Base-by-base conservation (phyloP, 2,797 vertebrate genomes). In the Agapornis canus region DNA sequence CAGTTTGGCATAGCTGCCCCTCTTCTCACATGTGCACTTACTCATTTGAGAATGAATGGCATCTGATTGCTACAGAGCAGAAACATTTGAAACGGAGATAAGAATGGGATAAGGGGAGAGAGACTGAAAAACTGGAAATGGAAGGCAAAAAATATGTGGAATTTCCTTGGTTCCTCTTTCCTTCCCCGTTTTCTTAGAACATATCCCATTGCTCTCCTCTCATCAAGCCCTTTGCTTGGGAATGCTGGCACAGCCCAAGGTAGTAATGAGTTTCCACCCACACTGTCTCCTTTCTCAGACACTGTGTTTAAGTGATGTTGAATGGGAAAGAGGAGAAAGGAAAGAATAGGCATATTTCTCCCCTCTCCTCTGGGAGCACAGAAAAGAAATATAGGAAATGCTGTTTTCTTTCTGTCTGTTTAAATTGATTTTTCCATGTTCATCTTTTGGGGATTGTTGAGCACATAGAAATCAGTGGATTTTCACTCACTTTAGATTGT, bases 81-180 rank as follows among this genome's bases (percentile, higher is more conserved):
- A 84, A 95, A 77, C 37, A 42, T 76, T 90, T 89, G 40, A 96
- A 75, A 92, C 75, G 10, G 22, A 84, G 81, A 89, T 95, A 95
- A 95, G 86, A 93, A 60, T 8, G 14, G n/a, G 54, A 32, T 82
- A 83, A 92, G 78, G 54, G n/a, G 18, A 82, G 83, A 83, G 43
- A 65, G 49, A 14, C 65, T 72, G 63, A 80, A 90, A 90, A 63
- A 23, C n/a, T 75, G 37, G 40, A 80, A 93, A 61, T 16, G 23
- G 61, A 72, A 6, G 8, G 25, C 51, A 66, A 76, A 86, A 89
- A 15, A 39, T 89, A 3, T 0, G 19, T 43, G 66, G 70, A 77
- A 59, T 84, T 82, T 86, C 82, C 39, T 85, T 0, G 0, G 14
- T 59, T 42, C 6, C 7, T 63, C 47, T 78, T 49, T 37, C 56